Conservation (phyloP, 2,797 vertebrate species). For the Xiphorhynchus erythropygius region DNA sequence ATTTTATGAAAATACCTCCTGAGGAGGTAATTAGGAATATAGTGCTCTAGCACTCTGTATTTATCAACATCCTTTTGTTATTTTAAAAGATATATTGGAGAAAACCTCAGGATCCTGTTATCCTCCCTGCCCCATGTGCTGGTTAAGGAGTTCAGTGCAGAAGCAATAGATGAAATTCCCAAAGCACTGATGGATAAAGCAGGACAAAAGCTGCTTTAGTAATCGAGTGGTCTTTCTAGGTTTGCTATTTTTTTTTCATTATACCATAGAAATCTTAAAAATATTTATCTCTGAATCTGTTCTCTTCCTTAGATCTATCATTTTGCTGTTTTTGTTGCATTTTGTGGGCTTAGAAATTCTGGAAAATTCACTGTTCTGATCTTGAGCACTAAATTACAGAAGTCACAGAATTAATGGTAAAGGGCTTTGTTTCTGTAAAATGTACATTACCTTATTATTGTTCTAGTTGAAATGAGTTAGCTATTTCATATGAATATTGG, state of each 20-base stretch:
- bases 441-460: background rate
- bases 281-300: background rate
- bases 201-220: background rate
- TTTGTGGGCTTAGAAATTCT: background rate
- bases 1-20: background rate
- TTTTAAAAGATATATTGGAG: background rate
- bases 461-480: background rate
- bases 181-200: background rate
- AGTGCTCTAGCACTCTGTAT: background rate
- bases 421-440: background rate
- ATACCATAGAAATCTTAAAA: background rate
- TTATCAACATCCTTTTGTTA: background rate
- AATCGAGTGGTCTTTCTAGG: background rate
- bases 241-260: background rate
- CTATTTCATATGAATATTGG: background rate
- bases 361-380: background rate
- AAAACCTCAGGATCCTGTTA: background rate
- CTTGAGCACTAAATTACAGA: background rate
- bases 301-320: background rate
- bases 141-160: background rate
- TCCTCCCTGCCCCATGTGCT: rapidly evolving
- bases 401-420: background rate
- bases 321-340: background rate
- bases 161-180: background rate
- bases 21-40: background rate